Conservation (phyloP, 2,888 invertebrate species). For the Pseudococcus viburni region DNA sequence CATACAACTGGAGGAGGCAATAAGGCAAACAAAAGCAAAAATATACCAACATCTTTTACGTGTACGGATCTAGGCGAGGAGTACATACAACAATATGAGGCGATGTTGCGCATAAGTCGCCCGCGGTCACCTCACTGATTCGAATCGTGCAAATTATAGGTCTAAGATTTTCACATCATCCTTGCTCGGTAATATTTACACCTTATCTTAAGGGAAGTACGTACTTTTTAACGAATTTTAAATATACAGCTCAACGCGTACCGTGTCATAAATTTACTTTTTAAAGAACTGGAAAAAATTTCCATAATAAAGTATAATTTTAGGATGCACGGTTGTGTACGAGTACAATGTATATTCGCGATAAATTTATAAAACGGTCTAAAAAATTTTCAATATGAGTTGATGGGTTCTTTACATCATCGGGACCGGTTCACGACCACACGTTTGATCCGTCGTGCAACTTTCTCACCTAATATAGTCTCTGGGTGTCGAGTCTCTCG, state of each 20-base stretch:
- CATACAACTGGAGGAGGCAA: background rate
- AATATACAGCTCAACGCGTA: conserved; percentile 50
- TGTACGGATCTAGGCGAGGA: background rate
- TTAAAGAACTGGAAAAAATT: conserved; percentile 18
- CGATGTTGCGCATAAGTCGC: conserved; percentile 47
- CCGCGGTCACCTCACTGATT: conserved; percentile 53
- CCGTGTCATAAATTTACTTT: conserved; percentile 35
- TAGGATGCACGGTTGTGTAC: background rate
- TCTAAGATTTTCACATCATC: conserved; percentile 65
- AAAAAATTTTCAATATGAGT: background rate
- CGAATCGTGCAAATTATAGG: conserved; percentile 65
- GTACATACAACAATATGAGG: conserved; percentile 8
- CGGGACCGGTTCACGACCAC: background rate
- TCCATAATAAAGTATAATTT: conserved; percentile 42
- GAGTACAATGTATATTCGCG: background rate
- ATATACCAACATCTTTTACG: background rate
- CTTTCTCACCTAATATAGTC: conserved; percentile 14
- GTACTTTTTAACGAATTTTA: conserved; percentile 57
- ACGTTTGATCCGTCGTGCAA: background rate
- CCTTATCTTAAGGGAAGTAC: conserved; percentile 58
- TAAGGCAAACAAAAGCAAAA: conserved; percentile 34
- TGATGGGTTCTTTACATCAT: background rate
- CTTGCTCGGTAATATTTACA: conserved; percentile 54
- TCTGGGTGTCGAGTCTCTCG: background rate
- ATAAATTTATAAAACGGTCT: background rate